Percentiles rank a stretch among this genome's conserved stretches.
Evolutionary conservation across 2,888 invertebrate genomes (phyloP).

Genomic region (Escarpia spicata): DNA sequence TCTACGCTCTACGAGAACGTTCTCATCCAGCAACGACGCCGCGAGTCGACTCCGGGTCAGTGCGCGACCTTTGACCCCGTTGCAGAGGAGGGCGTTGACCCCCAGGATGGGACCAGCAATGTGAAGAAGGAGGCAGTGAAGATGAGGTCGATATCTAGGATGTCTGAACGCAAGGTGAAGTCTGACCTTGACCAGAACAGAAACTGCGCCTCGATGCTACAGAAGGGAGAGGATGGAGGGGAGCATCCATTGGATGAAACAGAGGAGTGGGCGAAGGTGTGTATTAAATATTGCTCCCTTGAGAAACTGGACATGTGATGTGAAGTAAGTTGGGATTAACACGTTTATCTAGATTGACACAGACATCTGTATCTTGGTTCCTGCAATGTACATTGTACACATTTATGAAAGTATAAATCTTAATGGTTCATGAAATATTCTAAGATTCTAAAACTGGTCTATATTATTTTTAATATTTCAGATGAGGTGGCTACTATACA

Average conservation of each 20-base stretch:
- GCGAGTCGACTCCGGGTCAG: conserved; percentile 48
- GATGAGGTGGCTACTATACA: not conserved
- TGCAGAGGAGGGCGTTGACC: conserved; percentile 47
- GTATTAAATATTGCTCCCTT: not conserved
- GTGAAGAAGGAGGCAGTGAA: not conserved
- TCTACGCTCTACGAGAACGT: conserved; percentile 56
- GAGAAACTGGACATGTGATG: not conserved
- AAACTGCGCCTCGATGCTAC: not conserved
- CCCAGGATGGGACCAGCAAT: not conserved
- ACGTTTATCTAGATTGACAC: not conserved
- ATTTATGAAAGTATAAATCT: not conserved
- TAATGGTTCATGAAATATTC: too few relatives aligned
- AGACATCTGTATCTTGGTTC: not conserved
- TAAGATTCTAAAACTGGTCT: too few relatives aligned
- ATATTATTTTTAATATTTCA: too few relatives aligned
- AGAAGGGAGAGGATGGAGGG: not conserved
- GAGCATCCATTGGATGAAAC: conserved; percentile 11
- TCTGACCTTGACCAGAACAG: not conserved
- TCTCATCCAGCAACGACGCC: conserved; percentile 43
- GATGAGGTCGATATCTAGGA: not conserved
- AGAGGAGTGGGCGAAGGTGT: not conserved
- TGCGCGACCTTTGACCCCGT: conserved; percentile 50
- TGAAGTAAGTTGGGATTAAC: not conserved
- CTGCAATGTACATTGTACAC: too few relatives aligned
- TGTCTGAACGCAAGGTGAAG: not conserved